Conservation (phyloP, 2,888 invertebrate genomes). For the Ophonus ardosiacus region DNA sequence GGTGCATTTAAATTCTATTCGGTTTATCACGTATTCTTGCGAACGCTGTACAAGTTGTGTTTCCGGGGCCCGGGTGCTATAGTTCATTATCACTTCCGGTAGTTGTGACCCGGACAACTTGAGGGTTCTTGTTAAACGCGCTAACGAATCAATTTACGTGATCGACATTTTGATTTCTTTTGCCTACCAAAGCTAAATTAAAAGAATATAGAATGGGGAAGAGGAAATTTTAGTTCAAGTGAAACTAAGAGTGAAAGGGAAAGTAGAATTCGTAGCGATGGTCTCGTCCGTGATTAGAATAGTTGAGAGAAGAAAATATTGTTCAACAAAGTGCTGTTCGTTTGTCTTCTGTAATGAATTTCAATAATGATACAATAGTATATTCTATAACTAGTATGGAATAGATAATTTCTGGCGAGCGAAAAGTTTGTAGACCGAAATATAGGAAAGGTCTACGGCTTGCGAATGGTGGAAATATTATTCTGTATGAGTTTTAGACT, state of each 20-base stretch:
- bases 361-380: too few species aligned
- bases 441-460: too few species aligned
- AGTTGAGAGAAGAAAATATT: too few species aligned
- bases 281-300: neutral
- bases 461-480: too few species aligned
- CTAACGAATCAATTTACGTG: conserved; percentile 46
- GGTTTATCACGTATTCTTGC: conserved; percentile 46
- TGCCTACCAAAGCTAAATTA: conserved; percentile 13
- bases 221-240: neutral
- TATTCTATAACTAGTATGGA: too few species aligned
- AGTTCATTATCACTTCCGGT: conserved; percentile 38
- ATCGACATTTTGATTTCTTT: conserved; percentile 45
- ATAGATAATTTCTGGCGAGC: too few species aligned
- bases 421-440: too few species aligned
- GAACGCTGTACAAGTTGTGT: conserved; percentile 20
- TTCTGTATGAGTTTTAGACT: too few species aligned
- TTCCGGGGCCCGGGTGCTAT: conserved; percentile 15
- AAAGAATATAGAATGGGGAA: neutral
- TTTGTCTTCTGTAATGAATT: too few species aligned
- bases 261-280: neutral
- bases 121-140: conserved; percentile 8
- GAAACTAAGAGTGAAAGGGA: neutral
- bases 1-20: conserved; percentile 46
- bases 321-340: too few species aligned
- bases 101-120: conserved; percentile 2